phyloP scores from a whole-genome alignment of 2,888 invertebrate species.

The Allacma fusca region DNA sequence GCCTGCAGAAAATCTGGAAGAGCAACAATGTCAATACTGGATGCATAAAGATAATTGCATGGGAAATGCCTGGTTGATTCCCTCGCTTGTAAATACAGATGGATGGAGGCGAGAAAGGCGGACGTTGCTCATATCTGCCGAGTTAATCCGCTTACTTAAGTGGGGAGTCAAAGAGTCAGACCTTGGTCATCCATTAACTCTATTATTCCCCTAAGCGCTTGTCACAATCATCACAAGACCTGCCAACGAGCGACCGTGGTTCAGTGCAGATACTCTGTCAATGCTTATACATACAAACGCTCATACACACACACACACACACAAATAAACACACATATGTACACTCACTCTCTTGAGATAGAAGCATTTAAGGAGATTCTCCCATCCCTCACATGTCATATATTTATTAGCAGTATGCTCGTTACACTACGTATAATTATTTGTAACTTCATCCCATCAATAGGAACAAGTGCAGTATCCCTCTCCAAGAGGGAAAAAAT shows the following conservation, averaged over 20 bases:
- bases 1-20: neutral
- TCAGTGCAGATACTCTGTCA: conserved; percentile 5
- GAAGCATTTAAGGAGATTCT: neutral
- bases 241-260: neutral
- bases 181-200: conserved; percentile 40
- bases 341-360: too few relatives aligned
- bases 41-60: conserved; percentile 36
- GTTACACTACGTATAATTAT: conserved; percentile 1
- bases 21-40: neutral
- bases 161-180: conserved; percentile 39
- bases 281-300: too few relatives aligned
- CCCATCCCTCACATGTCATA: neutral
- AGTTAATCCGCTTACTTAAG: conserved; percentile 42
- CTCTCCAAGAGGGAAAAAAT: neutral
- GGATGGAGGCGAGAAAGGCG: conserved; percentile 24
- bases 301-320: too few relatives aligned
- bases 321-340: too few relatives aligned
- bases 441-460: neutral
- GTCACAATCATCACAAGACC: conserved; percentile 33
- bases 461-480: neutral
- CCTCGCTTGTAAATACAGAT: conserved; percentile 5
- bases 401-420: neutral
- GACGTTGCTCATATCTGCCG: conserved; percentile 32
- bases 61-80: conserved; percentile 12
- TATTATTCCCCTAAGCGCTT: conserved; percentile 40